Evolutionary conservation across 2,888 invertebrate species (phyloP).

Genomic region (Griposia aprilina): DNA sequence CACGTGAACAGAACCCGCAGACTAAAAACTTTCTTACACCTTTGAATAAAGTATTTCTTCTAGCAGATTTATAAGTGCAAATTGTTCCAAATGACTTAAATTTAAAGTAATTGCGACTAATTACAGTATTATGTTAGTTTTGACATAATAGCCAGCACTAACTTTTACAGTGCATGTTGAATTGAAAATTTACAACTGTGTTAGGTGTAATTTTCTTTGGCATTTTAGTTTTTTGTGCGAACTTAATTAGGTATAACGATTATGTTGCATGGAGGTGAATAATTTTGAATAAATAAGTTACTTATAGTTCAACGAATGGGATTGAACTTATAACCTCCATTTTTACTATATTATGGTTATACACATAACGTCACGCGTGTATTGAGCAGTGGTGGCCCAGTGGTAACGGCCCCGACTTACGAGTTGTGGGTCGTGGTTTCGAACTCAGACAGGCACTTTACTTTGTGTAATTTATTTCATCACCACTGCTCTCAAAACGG

Average conservation of each 20-base stretch:
- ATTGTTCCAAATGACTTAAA: conserved; percentile 64
- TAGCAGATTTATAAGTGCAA: conserved; percentile 63
- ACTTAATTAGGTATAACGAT: conserved; percentile 26
- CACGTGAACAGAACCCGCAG: not conserved
- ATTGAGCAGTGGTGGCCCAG: not conserved
- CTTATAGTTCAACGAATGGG: conserved; percentile 4
- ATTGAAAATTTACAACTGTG: conserved; percentile 52
- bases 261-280: conserved; percentile 26
- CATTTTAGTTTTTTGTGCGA: conserved; percentile 21
- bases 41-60: conserved; percentile 4
- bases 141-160: conserved; percentile 48
- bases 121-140: conserved; percentile 52
- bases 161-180: conserved; percentile 47
- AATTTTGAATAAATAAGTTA: conserved; percentile 7
- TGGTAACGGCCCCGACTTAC: not conserved
- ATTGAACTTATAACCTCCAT: not conserved
- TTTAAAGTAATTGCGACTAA: conserved; percentile 58
- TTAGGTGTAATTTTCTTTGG: conserved; percentile 42
- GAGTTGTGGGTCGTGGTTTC: not conserved
- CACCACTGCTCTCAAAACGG: not conserved
- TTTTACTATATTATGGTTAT: not conserved
- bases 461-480: not conserved
- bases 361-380: not conserved
- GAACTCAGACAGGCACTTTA: too few species aligned
- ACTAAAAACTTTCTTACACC: not conserved